Conservation (phyloP, 2,797 vertebrate genomes). For the Odontamblyopus rebecca region DNA sequence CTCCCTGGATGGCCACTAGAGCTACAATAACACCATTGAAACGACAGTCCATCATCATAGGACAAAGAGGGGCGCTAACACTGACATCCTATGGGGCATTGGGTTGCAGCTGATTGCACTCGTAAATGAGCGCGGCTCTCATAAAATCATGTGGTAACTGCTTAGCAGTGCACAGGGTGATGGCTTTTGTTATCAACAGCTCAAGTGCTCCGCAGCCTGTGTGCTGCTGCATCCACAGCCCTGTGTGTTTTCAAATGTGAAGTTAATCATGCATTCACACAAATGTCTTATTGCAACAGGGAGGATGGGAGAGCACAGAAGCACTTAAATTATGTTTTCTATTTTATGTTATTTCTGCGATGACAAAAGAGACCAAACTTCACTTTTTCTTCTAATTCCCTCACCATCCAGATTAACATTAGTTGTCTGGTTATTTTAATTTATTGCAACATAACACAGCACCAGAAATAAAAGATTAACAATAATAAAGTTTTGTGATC, state of each 20-base stretch:
- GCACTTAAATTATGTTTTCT: conserved; percentile 20
- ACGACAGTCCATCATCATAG: conserved; percentile 74
- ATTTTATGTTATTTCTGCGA: conserved; percentile 15
- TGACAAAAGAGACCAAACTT: background rate
- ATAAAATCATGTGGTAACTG: conserved; percentile 78
- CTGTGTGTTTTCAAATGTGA: conserved; percentile 39
- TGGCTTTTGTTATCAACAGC: conserved; percentile 69
- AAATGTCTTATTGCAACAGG: conserved; percentile 41
- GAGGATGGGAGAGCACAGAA: conserved; percentile 20
- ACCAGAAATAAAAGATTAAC: too few species aligned
- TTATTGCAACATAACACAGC: background rate
- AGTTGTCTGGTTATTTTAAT: background rate
- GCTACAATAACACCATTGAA: conserved; percentile 75
- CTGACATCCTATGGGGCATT: conserved; percentile 71
- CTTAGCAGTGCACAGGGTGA: conserved; percentile 70
- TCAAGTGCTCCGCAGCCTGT: conserved; percentile 46
- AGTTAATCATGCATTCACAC: conserved; percentile 56
- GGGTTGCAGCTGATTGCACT: conserved; percentile 76
- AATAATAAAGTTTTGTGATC: background rate
- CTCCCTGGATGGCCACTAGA: conserved; percentile 72
- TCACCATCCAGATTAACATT: background rate
- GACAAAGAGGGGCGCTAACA: conserved; percentile 74
- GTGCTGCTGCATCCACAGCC: conserved; percentile 39
- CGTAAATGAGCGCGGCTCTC: conserved; percentile 74
- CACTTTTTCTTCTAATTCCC: background rate